Conservation (phyloP, 2,113 vertebrate species). For the Catharus bicknelli region DNA sequence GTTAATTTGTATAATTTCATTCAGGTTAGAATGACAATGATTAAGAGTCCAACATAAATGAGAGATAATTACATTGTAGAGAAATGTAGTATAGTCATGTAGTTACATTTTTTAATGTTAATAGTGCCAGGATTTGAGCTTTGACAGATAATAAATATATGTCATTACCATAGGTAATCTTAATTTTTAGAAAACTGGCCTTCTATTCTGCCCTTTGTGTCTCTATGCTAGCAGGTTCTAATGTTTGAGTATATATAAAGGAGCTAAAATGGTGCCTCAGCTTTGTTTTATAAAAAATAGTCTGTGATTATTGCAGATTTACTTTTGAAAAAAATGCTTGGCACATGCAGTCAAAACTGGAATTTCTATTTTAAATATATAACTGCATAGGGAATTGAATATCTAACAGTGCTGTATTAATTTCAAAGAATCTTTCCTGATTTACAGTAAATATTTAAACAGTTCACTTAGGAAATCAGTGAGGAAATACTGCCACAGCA, state of each 20-base stretch:
- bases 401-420: neutral
- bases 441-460: neutral
- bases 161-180: neutral
- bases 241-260: neutral
- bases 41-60: neutral
- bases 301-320: neutral
- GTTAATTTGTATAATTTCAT: constrained; percentile 1
- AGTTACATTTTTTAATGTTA: neutral
- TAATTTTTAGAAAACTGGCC: neutral
- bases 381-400: neutral
- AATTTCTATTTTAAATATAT: neutral
- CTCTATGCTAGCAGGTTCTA: neutral
- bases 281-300: neutral
- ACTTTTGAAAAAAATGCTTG: neutral
- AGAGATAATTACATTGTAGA: neutral
- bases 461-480: neutral
- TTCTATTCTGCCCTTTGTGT: neutral
- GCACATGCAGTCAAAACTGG: neutral
- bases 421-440: neutral
- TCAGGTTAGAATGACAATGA: neutral
- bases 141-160: neutral
- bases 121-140: neutral
- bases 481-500: neutral
- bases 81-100: neutral
- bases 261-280: neutral